Conservation (phyloP, 2,888 invertebrate genomes). For the Agrypnus murinus region DNA sequence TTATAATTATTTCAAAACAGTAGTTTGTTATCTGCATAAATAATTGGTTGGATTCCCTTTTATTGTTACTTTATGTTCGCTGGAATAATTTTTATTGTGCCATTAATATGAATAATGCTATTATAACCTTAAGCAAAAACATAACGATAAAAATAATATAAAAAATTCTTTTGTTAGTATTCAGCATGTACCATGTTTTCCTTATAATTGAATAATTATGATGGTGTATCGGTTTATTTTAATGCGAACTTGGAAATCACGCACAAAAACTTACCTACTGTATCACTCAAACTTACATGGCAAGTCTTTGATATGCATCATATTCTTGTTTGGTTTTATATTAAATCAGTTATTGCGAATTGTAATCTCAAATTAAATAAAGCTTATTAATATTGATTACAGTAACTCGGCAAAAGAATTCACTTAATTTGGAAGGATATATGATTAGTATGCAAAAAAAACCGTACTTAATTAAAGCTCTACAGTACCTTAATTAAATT, state of each 20-base stretch:
- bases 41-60: constrained; percentile 28
- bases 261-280: constrained; percentile 37
- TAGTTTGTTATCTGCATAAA: constrained; percentile 38
- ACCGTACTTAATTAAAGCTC: too few species aligned
- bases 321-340: too few species aligned
- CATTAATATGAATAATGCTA: constrained; percentile 29
- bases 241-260: constrained; percentile 35
- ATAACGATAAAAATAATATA: too few species aligned
- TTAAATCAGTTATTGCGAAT: too few species aligned
- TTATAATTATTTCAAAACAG: constrained; percentile 38
- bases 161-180: constrained; percentile 33
- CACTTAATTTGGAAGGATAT: too few species aligned
- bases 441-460: too few species aligned
- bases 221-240: constrained; percentile 38
- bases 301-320: too few species aligned
- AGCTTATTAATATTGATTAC: too few species aligned
- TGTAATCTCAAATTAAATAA: too few species aligned
- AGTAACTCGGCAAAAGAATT: too few species aligned
- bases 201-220: constrained; percentile 42
- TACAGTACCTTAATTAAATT: too few species aligned
- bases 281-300: too few species aligned
- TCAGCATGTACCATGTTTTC: constrained; percentile 31
- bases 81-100: constrained; percentile 32
- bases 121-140: neutral
- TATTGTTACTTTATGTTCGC: constrained; percentile 25